Evolutionary conservation across 2,888 invertebrate species (phyloP).

Genomic region (Ophion ventricosus): DNA sequence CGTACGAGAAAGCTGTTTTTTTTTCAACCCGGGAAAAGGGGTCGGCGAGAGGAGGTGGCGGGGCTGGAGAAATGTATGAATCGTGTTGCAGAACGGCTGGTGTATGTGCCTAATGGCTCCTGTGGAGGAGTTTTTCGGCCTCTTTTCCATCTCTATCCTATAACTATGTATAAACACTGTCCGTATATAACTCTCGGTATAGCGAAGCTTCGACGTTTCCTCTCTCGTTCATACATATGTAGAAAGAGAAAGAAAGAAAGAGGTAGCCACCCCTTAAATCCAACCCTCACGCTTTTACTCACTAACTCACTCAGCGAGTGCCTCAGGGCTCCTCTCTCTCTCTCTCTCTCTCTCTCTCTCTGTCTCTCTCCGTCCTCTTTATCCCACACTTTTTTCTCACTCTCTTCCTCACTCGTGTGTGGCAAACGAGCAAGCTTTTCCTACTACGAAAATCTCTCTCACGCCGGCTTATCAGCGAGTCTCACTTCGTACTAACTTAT

Average conservation of each 20-base stretch:
- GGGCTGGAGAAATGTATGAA: constrained; percentile 80
- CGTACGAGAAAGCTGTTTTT: constrained; percentile 68
- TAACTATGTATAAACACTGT: constrained; percentile 26
- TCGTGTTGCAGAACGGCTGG: constrained; percentile 80
- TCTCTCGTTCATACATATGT: constrained; percentile 24
- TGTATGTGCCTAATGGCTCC: constrained; percentile 80
- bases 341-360: not conserved
- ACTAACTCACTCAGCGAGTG: constrained; percentile 69
- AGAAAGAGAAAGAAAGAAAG: not conserved
- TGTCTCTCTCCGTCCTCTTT: constrained; percentile 35
- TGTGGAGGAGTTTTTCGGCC: constrained; percentile 75
- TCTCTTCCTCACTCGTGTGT: constrained; percentile 34
- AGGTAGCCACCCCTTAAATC: constrained; percentile 74
- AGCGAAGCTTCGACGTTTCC: constrained; percentile 36
- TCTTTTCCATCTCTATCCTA: constrained; percentile 63
- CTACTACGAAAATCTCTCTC: constrained; percentile 50
- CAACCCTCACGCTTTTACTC: constrained; percentile 70
- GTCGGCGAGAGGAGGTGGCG: constrained; percentile 1
- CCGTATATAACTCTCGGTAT: constrained; percentile 35
- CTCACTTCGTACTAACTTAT: constrained; percentile 28
- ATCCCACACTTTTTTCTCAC: constrained; percentile 19
- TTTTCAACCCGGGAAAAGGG: constrained; percentile 76
- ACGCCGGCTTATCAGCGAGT: constrained; percentile 48
- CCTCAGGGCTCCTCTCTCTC: constrained; percentile 59
- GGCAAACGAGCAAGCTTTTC: constrained; percentile 60